These are phyloP conservation scores for Plectropomus leopardus DNA, from an alignment of 2,113 vertebrate genomes.

Conservation along the genomic window DNA sequence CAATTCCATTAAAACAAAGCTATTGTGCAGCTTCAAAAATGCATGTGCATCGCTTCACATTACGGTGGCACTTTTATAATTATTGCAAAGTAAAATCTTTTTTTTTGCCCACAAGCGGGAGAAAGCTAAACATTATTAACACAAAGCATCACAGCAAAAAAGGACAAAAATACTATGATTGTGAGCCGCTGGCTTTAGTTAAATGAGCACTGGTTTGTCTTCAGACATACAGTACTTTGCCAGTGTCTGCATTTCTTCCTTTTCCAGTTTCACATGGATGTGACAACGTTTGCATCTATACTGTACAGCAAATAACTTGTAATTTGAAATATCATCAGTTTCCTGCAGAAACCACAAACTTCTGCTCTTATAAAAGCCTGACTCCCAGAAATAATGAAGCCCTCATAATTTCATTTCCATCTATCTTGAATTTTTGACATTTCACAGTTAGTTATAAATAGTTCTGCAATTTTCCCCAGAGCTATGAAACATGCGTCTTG, in stretches of 20 bases:
- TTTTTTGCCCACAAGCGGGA: neutral
- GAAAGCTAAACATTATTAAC: constrained; percentile 2
- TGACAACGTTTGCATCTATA: neutral
- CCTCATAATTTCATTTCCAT: neutral
- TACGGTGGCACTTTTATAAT: constrained; percentile 1
- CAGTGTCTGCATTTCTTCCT: neutral
- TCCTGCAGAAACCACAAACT: neutral
- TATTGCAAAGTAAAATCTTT: neutral
- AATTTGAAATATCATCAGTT: neutral
- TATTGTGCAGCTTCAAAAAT: constrained; percentile 7
- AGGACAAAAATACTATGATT: neutral
- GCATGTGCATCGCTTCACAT: neutral
- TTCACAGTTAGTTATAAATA: neutral
- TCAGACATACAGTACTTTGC: neutral
- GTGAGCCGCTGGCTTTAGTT: constrained; percentile 7
- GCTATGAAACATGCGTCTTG: constrained; percentile 22
- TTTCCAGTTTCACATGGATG: neutral
- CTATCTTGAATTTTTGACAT: constrained; percentile 14
- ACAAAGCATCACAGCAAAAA: constrained; percentile 3
- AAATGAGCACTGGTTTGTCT: constrained; percentile 6
- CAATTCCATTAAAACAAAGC: neutral
- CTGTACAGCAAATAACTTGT: neutral
- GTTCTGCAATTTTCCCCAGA: neutral
- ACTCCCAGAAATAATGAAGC: neutral
- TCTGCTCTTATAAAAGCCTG: neutral